Conservation (phyloP, 2,888 invertebrate species). For the Agriopis marginaria region DNA sequence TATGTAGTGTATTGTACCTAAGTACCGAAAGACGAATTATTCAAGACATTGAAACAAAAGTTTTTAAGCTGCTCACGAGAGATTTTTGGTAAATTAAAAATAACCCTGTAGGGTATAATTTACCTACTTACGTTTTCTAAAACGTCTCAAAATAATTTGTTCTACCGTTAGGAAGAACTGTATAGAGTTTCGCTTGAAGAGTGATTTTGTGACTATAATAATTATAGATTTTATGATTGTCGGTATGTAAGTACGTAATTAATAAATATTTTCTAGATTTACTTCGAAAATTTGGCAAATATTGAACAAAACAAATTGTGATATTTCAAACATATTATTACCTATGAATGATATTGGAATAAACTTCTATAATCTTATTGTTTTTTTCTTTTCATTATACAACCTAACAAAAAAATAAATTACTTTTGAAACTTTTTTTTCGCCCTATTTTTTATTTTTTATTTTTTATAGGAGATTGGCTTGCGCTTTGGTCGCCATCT, state of each 20-base stretch:
- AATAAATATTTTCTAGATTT: conserved; percentile 38
- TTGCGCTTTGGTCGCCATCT: too few relatives aligned
- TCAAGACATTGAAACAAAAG: too few relatives aligned
- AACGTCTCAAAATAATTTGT: background rate
- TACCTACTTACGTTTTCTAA: background rate
- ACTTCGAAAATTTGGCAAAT: conserved; percentile 57
- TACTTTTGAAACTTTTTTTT: too few relatives aligned
- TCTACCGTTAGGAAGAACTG: background rate
- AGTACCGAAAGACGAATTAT: too few relatives aligned
- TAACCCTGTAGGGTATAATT: too few relatives aligned
- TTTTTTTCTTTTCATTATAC: background rate
- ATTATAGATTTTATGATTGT: conserved; percentile 4
- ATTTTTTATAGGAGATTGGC: too few relatives aligned
- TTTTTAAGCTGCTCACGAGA: too few relatives aligned
- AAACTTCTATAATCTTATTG: conserved; percentile 49
- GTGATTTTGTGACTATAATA: conserved; percentile 9
- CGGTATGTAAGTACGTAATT: conserved; percentile 22
- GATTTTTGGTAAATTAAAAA: too few relatives aligned
- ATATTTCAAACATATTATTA: conserved; percentile 77
- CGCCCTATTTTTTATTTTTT: too few relatives aligned
- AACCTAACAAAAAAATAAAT: background rate
- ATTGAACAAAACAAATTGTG: conserved; percentile 71
- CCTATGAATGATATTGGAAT: conserved; percentile 68
- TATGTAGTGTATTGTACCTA: too few relatives aligned
- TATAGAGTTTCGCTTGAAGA: conserved; percentile 1